Evolutionary conservation across 2,888 invertebrate species (phyloP), one percentile per base, ranked within the genome.

Genomic region (Andrena minutula): DNA sequence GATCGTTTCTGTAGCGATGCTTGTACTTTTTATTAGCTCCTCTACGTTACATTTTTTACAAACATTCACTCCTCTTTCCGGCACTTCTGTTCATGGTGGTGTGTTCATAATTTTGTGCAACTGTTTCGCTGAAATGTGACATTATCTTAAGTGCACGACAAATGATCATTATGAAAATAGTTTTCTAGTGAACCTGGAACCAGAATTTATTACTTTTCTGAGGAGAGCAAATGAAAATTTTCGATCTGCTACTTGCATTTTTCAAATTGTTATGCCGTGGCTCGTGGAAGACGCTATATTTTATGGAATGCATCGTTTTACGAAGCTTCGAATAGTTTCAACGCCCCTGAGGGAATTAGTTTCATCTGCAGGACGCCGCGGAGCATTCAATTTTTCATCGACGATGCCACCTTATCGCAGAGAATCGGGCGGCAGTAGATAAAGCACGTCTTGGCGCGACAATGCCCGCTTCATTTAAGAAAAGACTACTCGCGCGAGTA

Each of bases 361-460:
- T 80, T 80, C 75, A 68, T 75, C 81, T 51, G 61, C 53, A 20
- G 61, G 47, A 53, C 70, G 56, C 72, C 20, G 28, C 1, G 30
- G 35, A 12, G 47, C 51, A 47, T 32, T 68, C 32, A 20, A 28
- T 63, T 69, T 72, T 65, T 76, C 63, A 69, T 76, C 73, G 56
- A 69, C 49, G 68, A 2, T 64, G 35, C 20, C 20, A 8, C 64
- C 41, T 65, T 79, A 74, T 81, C 82, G 64, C 26, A 1, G 23
- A 28, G 58, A 51, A 70, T 65, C 72, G 63, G 32, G 2, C 30
- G 65, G 23, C 64, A 4, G 49, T 53, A 81, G 87, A 87, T 87
- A 87, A 84, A 82, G 80, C 88, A 84, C 75, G 88, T 78, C 72
- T 53, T 75, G 51, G 60, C 61, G 56, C 35, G 80, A 86, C 74